Evolutionary conservation across 2,888 invertebrate genomes (phyloP).

Genomic region (Nowickia ferox): DNA sequence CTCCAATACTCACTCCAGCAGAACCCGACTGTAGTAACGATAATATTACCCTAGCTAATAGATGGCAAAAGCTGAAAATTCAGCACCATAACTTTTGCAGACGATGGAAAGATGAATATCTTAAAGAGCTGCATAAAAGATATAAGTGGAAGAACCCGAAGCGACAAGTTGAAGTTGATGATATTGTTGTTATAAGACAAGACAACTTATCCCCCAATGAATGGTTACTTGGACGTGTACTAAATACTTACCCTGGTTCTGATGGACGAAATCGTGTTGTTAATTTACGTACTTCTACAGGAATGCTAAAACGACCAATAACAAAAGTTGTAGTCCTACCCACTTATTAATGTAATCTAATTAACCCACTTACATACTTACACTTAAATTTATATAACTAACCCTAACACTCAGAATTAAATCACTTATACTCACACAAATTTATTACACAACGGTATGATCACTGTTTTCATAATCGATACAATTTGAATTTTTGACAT

Average conservation of each 20-base stretch:
- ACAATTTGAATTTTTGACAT: no score
- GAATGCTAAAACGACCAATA: slow-evolving; percentile 7
- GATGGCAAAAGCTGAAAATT: background rate
- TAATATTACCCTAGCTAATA: slow-evolving; percentile 25
- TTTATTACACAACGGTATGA: no score
- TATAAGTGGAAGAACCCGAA: slow-evolving; percentile 17
- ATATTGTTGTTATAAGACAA: background rate
- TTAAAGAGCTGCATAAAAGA: slow-evolving; percentile 18
- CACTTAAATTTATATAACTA: no score
- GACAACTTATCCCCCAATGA: slow-evolving; percentile 7
- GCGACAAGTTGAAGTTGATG: background rate
- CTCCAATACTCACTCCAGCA: slow-evolving; percentile 10
- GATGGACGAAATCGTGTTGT: slow-evolving; percentile 21
- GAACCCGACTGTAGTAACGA: slow-evolving; percentile 13
- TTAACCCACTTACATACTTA: no score
- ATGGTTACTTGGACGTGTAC: slow-evolving; percentile 3
- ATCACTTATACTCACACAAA: no score
- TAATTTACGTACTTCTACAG: slow-evolving; percentile 4
- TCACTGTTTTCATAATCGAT: no score
- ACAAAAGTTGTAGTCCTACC: slow-evolving; percentile 20
- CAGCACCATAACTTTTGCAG: slow-evolving; percentile 4
- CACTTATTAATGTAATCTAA: background rate
- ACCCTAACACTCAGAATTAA: no score
- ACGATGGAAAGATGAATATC: slow-evolving; percentile 45
- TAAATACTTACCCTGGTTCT: slow-evolving; percentile 14